Evolutionary conservation across 2,888 invertebrate species (phyloP).

Genomic region (Drosophila pullipes): DNA sequence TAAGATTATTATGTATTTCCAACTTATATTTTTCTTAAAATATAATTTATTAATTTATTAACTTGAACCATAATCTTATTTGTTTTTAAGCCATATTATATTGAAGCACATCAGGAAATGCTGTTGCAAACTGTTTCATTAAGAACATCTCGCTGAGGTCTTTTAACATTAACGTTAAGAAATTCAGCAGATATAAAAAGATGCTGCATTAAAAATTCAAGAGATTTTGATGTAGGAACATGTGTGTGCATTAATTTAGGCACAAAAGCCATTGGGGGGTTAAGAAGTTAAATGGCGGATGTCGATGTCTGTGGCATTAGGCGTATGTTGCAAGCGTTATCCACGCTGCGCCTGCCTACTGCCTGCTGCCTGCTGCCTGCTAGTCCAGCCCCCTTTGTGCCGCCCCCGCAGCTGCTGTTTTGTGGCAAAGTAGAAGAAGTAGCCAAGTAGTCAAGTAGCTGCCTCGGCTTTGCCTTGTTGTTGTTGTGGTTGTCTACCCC

Average conservation of each 20-base stretch:
- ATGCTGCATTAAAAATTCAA: background rate
- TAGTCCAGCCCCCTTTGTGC: constrained; percentile 30
- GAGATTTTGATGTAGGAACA: background rate
- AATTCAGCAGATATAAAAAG: background rate
- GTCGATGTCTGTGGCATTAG: constrained; percentile 80
- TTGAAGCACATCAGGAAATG: background rate
- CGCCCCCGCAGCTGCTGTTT: constrained; percentile 67
- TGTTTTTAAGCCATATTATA: background rate
- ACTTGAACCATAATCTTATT: background rate
- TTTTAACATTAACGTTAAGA: background rate
- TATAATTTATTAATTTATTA: background rate
- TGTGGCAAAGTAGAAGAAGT: constrained; percentile 50
- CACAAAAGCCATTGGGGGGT: constrained; percentile 41
- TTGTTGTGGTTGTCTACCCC: constrained; percentile 18
- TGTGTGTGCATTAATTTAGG: background rate
- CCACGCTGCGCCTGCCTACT: constrained; percentile 37
- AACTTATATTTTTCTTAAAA: background rate
- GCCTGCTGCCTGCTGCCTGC: constrained; percentile 19
- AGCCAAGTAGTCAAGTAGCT: constrained; percentile 65
- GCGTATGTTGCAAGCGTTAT: constrained; percentile 75
- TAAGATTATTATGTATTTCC: background rate
- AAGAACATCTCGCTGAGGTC: background rate
- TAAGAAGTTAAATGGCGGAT: constrained; percentile 77
- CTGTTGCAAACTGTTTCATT: background rate
- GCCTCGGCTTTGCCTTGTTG: constrained; percentile 30